These are phyloP conservation scores for Erebia palarica DNA, from an alignment of 2,888 invertebrate genomes.

Conservation along the genomic window DNA sequence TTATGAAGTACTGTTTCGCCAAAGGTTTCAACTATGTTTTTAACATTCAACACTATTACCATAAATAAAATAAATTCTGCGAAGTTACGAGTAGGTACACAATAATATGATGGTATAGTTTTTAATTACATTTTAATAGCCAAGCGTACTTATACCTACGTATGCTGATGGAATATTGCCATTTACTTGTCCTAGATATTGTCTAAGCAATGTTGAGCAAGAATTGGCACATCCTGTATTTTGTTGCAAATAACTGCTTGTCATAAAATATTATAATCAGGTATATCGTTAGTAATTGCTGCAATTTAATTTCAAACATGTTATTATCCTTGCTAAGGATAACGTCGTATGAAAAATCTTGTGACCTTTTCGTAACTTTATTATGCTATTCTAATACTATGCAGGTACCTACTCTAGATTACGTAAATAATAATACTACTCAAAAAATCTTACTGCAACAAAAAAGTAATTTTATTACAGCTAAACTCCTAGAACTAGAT, in stretches of 20 bases:
- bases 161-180: conserved; percentile 30
- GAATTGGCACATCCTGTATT: conserved; percentile 42
- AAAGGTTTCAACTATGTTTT: background rate
- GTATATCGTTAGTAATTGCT: conserved; percentile 6
- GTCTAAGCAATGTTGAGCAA: conserved; percentile 38
- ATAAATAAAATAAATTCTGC: conserved; percentile 1
- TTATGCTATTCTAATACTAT: background rate
- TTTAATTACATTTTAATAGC: conserved; percentile 19
- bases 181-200: conserved; percentile 39
- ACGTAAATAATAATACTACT: too few species aligned
- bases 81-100: background rate
- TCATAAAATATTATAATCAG: conserved; percentile 35
- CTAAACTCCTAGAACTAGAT: too few species aligned
- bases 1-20: background rate
- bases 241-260: conserved; percentile 30
- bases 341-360: background rate
- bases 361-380: background rate
- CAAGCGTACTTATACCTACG: background rate
- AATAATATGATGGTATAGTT: background rate
- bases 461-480: too few species aligned
- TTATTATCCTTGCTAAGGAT: conserved; percentile 8
- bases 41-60: background rate
- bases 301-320: conserved; percentile 19
- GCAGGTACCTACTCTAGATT: too few species aligned
- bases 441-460: too few species aligned